Base-by-base conservation (phyloP, 2,113 vertebrate genomes). In the Malurus cyaneus region DNA sequence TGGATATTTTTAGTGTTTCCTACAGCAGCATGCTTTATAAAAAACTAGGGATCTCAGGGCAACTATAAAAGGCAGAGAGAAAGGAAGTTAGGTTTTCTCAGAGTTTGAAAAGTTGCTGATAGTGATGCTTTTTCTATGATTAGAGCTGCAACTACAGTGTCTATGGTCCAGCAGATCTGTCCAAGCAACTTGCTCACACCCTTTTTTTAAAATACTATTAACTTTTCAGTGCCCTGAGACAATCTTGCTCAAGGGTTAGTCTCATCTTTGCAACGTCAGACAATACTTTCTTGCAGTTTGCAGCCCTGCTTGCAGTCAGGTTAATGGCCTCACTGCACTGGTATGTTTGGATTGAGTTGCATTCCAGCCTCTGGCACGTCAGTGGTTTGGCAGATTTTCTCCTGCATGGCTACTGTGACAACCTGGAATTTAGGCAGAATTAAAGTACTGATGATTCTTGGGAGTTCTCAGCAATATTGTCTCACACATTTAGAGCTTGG, bases 1-100 rank as follows among this genome's bases (percentile, higher is more conserved):
- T 62, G 59, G 50, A 32, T 96, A 93, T 95, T 96, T 94, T 95
- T 94, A 96, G 81, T 18, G 9, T 66, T 94, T 93, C 82, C 67
- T 70, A 71, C 67, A 90, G 71, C 74, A 90, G 70, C 42, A 13
- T 31, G n/a, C 46, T 86, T 61, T 96, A 90, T 93, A 94, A 96
- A 96, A 95, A 95, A 80, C 74, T 66, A 25, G 36, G 29, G 39
- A 59, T 49, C 36, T 76, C 7, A 1, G 42, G 20, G 6, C 39
- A 70, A 32, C 71, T 92, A 79, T 73, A n/a, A 77, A 12, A 53
- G 54, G 23, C 23, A 86, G 29, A 89, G 32, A 79, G 34, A 79
- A 94, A 94, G 49, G 28, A 91, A 85, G 29, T 64, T 47, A 67
- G 23, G 7, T 13, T 85, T 89, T 67, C 49, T 87, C 41, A 36